Conservation (phyloP, 2,113 vertebrate genomes). For the Myotis lucifugus region DNA sequence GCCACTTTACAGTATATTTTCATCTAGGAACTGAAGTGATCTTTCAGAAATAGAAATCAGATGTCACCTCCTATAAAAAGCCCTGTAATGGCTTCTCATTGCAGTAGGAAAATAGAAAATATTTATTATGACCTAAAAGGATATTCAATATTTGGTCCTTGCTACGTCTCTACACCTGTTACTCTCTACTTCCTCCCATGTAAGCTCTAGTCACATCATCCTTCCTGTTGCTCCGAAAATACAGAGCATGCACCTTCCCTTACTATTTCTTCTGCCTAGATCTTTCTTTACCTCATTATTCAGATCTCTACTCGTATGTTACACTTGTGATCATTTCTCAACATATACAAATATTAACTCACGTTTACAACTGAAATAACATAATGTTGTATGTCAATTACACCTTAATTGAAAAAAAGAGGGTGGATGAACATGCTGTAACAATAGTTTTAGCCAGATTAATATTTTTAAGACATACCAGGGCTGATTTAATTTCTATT, state of each 20-base stretch:
- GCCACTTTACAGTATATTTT: background rate
- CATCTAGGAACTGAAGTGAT: background rate
- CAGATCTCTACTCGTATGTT: background rate
- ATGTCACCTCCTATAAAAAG: slow-evolving; percentile 1
- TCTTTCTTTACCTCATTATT: background rate
- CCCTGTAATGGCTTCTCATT: background rate
- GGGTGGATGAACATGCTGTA: background rate
- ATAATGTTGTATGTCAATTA: background rate
- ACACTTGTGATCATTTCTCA: background rate
- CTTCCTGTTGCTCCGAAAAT: background rate
- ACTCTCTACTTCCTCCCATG: background rate
- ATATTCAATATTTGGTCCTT: background rate
- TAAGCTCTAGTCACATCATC: background rate
- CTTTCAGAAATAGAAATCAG: slow-evolving; percentile 28
- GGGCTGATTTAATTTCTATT: background rate
- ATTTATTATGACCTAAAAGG: slow-evolving; percentile 23
- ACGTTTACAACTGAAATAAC: background rate
- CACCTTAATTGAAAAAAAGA: background rate
- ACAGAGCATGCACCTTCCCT: background rate
- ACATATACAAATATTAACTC: background rate
- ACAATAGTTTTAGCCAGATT: background rate
- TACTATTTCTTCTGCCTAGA: background rate
- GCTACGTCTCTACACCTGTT: background rate
- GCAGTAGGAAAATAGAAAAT: background rate
- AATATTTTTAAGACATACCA: background rate